These are phyloP conservation scores for Anthonomus grandis DNA, from an alignment of 1,140 invertebrate species.

Conservation along the genomic window DNA sequence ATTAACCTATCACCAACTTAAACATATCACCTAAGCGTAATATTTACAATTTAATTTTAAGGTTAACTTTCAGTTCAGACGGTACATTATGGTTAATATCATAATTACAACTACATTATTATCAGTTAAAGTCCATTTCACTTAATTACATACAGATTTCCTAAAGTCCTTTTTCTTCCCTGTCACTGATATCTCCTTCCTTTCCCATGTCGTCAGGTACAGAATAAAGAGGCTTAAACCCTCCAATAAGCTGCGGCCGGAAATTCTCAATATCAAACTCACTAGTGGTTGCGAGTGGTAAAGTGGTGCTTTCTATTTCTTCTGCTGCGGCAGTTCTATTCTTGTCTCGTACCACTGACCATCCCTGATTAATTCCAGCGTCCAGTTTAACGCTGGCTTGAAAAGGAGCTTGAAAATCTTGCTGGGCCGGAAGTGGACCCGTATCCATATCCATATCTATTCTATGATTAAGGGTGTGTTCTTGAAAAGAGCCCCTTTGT, in stretches of 20 bases:
- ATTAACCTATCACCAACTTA: too few species aligned
- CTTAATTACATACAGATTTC: neutral
- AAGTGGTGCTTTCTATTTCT: conserved; percentile 39
- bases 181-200: conserved; percentile 6
- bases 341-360: conserved; percentile 58
- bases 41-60: too few species aligned
- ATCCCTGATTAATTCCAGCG: conserved; percentile 53
- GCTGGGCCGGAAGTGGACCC: conserved; percentile 13
- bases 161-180: conserved; percentile 24
- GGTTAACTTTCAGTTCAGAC: conserved; percentile 5
- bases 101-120: too few species aligned
- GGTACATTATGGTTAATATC: too few species aligned
- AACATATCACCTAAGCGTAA: too few species aligned
- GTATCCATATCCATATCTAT: conserved; percentile 18
- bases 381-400: conserved; percentile 62
- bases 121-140: too few species aligned
- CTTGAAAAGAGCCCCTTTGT: neutral
- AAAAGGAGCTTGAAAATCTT: conserved; percentile 67
- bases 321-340: conserved; percentile 40
- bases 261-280: conserved; percentile 65
- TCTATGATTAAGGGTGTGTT: conserved; percentile 28
- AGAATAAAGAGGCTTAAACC: conserved; percentile 64
- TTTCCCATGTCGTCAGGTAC: conserved; percentile 29
- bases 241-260: conserved; percentile 65
- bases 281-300: conserved; percentile 40